Evolutionary conservation across 2,888 invertebrate species (phyloP).

Genomic region (Brenthis daphne): DNA sequence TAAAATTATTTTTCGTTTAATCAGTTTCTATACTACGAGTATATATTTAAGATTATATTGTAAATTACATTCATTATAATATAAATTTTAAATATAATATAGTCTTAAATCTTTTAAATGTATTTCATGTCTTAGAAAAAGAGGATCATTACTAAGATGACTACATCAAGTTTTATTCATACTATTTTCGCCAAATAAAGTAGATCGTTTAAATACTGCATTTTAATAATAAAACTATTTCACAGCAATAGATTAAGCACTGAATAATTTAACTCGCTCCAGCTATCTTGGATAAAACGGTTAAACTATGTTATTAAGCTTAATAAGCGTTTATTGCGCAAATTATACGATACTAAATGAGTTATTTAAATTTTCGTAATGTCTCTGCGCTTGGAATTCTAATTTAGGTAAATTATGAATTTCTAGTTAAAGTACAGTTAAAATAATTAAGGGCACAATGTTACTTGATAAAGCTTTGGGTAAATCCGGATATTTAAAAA

Average conservation of each 20-base stretch:
- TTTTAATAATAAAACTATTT: conserved; percentile 8
- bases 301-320: conserved; percentile 37
- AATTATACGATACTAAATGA: conserved; percentile 37
- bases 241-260: conserved; percentile 4
- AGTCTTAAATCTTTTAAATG: no score
- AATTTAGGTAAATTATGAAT: conserved; percentile 26
- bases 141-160: no score
- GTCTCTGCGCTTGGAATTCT: conserved; percentile 15
- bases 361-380: conserved; percentile 34
- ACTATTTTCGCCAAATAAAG: background rate
- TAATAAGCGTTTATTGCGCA: conserved; percentile 41
- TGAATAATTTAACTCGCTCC: conserved; percentile 17
- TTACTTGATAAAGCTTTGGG: conserved; percentile 4
- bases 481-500: conserved; percentile 2
- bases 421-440: conserved; percentile 22
- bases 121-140: no score
- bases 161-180: background rate
- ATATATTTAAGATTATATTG: no score
- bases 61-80: no score
- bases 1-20: no score
- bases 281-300: conserved; percentile 31
- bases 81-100: no score
- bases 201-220: background rate
- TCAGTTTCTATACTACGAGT: no score
- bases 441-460: conserved; percentile 18